Base-by-base conservation (phyloP, 53 echinoderm and acorn worm species). In the Holothuria leucospilota region DNA sequence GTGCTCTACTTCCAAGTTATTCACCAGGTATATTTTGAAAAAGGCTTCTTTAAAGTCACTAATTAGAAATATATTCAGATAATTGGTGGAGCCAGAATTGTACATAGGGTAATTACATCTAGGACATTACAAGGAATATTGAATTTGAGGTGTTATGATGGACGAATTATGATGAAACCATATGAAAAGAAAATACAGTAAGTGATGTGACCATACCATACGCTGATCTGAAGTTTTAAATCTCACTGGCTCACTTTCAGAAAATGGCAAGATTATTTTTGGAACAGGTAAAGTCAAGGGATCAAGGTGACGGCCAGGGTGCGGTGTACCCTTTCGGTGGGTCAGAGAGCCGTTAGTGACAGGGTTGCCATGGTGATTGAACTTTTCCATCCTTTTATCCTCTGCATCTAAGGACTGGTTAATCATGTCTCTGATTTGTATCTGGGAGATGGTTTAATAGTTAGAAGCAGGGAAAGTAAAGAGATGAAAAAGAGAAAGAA, bases 191-290 rank as follows among this genome's bases (percentile, higher is more conserved):
- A 27, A 77, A 13, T 14, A 74, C 20, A 9, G 6, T 16, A 49
- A 51, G 52, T 4, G 24, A 77, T 51, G 6, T 21, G 51, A 46
- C 53, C 75, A 91, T 96, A 96, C 96, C 96, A 91, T 96, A 63
- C 92, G 90, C 63, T 94, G 92, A 88, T 94, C 94, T 29, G 96
- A 92, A 66, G 94, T 92, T 86, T 94, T 92, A 29, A 95, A 88
- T 61, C 98, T 83, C 64, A 97, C 84, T 4, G 95, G 95, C 81
- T 94, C 94, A 77, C 60, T 93, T 89, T 97, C 91, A 69, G 91
- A 91, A 89, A 97, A 97, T 24, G 98, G 98, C 38, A 95, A 90
- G 80, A 97, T 93, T 69, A 95, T 93, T 82, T 95, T 97, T 56
- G 98, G 95, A 38, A 92, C 92, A 29, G 98, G 98, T 23, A 97